These are phyloP conservation scores for Arenicola marina DNA, from an alignment of 2,888 invertebrate genomes.

Conservation along the genomic window DNA sequence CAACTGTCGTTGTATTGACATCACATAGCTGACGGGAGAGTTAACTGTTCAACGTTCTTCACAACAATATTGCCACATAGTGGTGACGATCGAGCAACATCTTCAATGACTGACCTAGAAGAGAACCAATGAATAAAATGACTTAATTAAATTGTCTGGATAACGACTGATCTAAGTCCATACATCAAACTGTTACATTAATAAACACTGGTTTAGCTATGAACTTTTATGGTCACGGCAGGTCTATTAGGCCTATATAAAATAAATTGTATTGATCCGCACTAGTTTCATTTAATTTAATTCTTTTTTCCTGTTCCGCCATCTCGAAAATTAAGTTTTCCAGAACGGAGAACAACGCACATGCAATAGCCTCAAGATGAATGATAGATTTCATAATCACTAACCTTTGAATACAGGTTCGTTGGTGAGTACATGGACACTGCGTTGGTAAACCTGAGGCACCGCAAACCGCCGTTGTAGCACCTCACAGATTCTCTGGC, in stretches of 20 bases:
- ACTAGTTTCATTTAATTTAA: not conserved
- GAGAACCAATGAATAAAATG: conserved; percentile 3
- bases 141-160: too few species aligned
- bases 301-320: not conserved
- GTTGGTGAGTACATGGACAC: conserved; percentile 60
- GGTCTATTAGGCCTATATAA: too few species aligned
- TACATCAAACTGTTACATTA: not conserved
- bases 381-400: not conserved
- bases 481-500: conserved; percentile 34
- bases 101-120: conserved; percentile 38
- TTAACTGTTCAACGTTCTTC: conserved; percentile 4
- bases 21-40: too few species aligned
- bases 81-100: conserved; percentile 39
- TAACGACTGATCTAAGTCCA: too few species aligned
- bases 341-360: not conserved
- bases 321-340: not conserved
- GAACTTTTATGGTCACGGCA: too few species aligned
- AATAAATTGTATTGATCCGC: too few species aligned
- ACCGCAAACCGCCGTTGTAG: conserved; percentile 47
- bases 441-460: conserved; percentile 48
- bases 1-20: too few species aligned
- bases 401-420: conserved; percentile 60
- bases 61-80: conserved; percentile 40
- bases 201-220: too few species aligned
- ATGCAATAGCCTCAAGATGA: not conserved